These are phyloP conservation scores for Coenonympha glycerion DNA, from an alignment of 2,888 invertebrate species.

Conservation along the genomic window DNA sequence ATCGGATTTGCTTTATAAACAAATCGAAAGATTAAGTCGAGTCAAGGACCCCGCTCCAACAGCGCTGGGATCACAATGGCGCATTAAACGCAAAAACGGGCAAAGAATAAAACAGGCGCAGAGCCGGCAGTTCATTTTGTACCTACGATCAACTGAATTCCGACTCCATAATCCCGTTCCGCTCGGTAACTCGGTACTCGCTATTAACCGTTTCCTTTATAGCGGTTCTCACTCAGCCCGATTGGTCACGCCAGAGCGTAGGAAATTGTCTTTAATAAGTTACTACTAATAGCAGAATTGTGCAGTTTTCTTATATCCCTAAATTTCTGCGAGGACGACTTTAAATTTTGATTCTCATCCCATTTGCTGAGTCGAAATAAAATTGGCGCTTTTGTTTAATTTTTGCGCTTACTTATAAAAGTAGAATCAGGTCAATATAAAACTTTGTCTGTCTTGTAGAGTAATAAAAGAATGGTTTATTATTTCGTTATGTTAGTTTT, in stretches of 20 bases:
- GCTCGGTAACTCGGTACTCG: slow-evolving; percentile 46
- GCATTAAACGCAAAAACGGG: slow-evolving; percentile 44
- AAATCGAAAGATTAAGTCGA: slow-evolving; percentile 16
- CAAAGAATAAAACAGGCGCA: slow-evolving; percentile 45
- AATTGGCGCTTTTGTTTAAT: slow-evolving; percentile 3
- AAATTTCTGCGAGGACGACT: slow-evolving; percentile 45
- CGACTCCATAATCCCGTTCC: slow-evolving; percentile 37
- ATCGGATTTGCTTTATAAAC: slow-evolving; percentile 12
- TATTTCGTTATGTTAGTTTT: no score
- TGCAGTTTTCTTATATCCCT: slow-evolving; percentile 46
- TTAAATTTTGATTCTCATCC: slow-evolving; percentile 49
- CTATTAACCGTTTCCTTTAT: slow-evolving; percentile 60
- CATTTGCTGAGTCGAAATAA: slow-evolving; percentile 24
- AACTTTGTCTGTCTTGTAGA: no score
- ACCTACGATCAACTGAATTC: slow-evolving; percentile 40
- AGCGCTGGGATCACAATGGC: slow-evolving; percentile 40
- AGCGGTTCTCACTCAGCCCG: slow-evolving; percentile 59
- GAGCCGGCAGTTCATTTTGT: slow-evolving; percentile 36
- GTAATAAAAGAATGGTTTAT: no score
- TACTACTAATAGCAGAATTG: slow-evolving; percentile 53
- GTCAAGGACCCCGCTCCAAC: slow-evolving; percentile 15
- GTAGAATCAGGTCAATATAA: no score
- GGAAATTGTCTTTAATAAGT: slow-evolving; percentile 63
- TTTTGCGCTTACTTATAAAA: neutral
- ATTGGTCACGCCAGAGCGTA: slow-evolving; percentile 59